Base-by-base conservation (phyloP, 2,797 vertebrate genomes). In the Parambassis ranga region DNA sequence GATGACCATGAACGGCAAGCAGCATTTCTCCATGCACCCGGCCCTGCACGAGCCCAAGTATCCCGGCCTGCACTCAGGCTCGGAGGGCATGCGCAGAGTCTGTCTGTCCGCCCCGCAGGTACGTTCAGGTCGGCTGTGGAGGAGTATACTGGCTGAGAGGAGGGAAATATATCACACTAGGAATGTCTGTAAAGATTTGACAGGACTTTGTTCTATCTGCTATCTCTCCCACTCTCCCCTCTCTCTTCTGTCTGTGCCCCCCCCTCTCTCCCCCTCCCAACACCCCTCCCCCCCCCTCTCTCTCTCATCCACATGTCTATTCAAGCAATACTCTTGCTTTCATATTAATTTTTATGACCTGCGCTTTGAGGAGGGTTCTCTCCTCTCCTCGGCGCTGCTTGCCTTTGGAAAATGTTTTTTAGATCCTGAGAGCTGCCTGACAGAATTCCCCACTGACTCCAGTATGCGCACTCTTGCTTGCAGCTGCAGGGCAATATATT, bases 401-500 rank as follows among this genome's bases (percentile, higher is more conserved):
- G 79, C 79, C 80, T 84, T 86, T 84, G 84, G 93, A 93, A 92
- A 93, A 93, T 94, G 94, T 94, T 94, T 94, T 93, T 93, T 92
- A 85, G 67, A 82, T 93, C 93, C 93, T 91, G 93, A 92, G 93
- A 91, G 93, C 92, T 93, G 94, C 93, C 94, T 94, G 94, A 93
- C 94, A 93, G 86, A 93, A 96, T 95, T 96, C 96, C 96, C 96
- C 84, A 87, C 94, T 98, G 96, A 98, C 95, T 89, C 81, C 90
- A 86, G 86, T 91, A 90, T 93, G 94, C 92, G 79, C 90, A 74
- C 92, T 95, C 92, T 94, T 71, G 89, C 93, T 92, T 92, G 90
- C 95, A 96, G 95, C 95, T 98, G 85, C 96, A 96, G 95, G 95
- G 93, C 92, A 96, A 96, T 95, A 94, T 98, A 94, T 98, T 98